Conservation (phyloP, 2,797 vertebrate genomes). For the Lutjanus campechanus region DNA sequence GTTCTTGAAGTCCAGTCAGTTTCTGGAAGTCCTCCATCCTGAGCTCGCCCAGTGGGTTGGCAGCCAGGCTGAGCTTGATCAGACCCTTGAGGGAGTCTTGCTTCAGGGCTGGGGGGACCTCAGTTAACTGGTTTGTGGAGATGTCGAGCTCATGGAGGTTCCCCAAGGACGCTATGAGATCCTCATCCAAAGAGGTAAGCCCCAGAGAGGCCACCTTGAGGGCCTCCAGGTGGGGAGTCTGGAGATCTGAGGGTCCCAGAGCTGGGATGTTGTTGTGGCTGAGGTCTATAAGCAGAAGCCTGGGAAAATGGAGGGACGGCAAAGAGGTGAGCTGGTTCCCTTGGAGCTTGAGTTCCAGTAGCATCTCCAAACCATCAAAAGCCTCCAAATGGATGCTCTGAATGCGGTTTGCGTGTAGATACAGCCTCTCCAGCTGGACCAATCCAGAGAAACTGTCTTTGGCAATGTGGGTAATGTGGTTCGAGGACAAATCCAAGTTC, state of each 20-base stretch:
- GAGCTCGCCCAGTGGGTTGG: constrained; percentile 90
- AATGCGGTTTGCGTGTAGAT: constrained; percentile 93
- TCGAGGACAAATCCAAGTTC: constrained; percentile 95
- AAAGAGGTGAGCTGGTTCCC: constrained; percentile 88
- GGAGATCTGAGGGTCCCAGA: constrained; percentile 84
- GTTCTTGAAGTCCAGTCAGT: constrained; percentile 88
- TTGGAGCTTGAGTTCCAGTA: constrained; percentile 96
- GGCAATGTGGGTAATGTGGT: constrained; percentile 91
- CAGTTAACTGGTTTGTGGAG: constrained; percentile 91
- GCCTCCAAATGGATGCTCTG: constrained; percentile 90
- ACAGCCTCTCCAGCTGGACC: constrained; percentile 92
- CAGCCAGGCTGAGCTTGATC: constrained; percentile 89
- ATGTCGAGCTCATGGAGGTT: constrained; percentile 95
- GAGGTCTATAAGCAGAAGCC: constrained; percentile 93
- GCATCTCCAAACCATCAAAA: constrained; percentile 88
- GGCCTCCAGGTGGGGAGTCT: constrained; percentile 89
- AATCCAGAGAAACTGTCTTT: constrained; percentile 93
- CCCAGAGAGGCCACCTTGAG: constrained; percentile 90
- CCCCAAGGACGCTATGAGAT: constrained; percentile 87
- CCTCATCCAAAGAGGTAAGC: constrained; percentile 86
- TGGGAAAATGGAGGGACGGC: constrained; percentile 88
- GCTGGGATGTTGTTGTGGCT: constrained; percentile 89
- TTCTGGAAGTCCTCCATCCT: constrained; percentile 87
- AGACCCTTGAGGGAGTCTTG: constrained; percentile 86
- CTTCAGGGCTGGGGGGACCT: constrained; percentile 84